These are phyloP conservation scores for Ancistrus triradiatus DNA, from an alignment of 2,113 vertebrate genomes.

Conservation along the genomic window DNA sequence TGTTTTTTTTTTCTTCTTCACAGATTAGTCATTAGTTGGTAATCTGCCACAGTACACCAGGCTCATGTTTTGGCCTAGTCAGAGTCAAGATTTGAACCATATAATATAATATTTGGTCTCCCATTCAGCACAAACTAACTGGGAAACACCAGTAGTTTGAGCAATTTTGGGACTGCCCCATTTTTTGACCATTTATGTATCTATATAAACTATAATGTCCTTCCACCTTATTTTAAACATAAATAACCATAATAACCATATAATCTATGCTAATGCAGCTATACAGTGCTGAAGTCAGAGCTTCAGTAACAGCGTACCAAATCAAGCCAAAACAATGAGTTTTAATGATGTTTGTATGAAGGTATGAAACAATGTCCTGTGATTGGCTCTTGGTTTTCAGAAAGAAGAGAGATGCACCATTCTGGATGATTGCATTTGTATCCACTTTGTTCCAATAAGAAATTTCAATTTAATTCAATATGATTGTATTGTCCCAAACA, in stretches of 20 bases:
- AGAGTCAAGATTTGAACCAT: too few species aligned
- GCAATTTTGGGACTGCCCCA: constrained; percentile 22
- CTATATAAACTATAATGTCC: too few species aligned
- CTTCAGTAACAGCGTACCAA: constrained; percentile 55
- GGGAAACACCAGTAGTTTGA: constrained; percentile 1
- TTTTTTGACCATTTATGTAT: background rate
- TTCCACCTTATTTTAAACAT: too few species aligned
- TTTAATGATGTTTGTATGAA: constrained; percentile 65
- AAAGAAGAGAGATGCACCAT: background rate
- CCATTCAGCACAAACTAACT: too few species aligned
- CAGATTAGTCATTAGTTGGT: too few species aligned
- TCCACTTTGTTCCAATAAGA: background rate
- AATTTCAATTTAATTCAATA: background rate
- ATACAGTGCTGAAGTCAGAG: constrained; percentile 60
- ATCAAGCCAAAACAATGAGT: constrained; percentile 62
- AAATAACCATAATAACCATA: background rate
- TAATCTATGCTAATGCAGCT: background rate
- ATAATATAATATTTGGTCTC: too few species aligned
- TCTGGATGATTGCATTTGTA: background rate
- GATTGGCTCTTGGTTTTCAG: constrained; percentile 29
- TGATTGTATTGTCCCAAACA: too few species aligned
- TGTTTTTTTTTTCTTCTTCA: too few species aligned
- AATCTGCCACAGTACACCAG: too few species aligned
- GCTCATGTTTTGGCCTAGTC: too few species aligned
- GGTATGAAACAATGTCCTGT: constrained; percentile 62